Evolutionary conservation across 1,140 invertebrate species (phyloP), one percentile per base, ranked within the genome.

Genomic region (Scaptodrosophila lebanonensis): DNA sequence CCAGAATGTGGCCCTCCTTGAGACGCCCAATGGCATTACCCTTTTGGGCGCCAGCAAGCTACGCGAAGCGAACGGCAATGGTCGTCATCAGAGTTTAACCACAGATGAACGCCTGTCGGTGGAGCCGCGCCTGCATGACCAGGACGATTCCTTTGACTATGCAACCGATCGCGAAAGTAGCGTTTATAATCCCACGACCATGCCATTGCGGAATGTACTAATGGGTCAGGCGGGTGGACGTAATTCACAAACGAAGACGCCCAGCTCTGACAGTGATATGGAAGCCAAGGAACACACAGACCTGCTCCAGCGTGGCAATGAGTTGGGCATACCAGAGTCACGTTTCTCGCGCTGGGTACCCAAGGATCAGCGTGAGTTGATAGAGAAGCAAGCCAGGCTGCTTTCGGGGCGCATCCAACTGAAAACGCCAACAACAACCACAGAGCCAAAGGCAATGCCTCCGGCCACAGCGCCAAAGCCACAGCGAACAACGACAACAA

Each of bases 121-220:
- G 25, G 75, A 84, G 52, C 67, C 53, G 6, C 68, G 69, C 8
- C 16, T 17, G 1, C 39, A 64, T 15, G 69, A 85, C 13, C 83
- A 85, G 16, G 83, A 85, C 25, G 83, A 85, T 38, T 85, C 83
- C 2, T 85, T 85, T 29, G 83, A 85, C 15, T 85, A 85, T 61
- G 83, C 16, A 16, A 85, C 83, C n/a, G 83, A 85, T 75, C 83
- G 83, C 5, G 83, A 85, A 47, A 85, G 83, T 52, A 77, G 77
- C 22, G 83, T 85, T 9, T 85, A 85, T 27, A 85, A 85, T 64
- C 77, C 83, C 4, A 85, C 83, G 1, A 85, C 83, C 2, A 59
- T 66, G 40, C 83, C 83, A 5, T 16, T 85, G 40, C 77, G 67
- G 9, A 82, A 50, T 27, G 40, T 53, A 12, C 51, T 69, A 3